Evolutionary conservation across 2,888 invertebrate species (phyloP).

Genomic region (Sinopyrophorus schimmeli): DNA sequence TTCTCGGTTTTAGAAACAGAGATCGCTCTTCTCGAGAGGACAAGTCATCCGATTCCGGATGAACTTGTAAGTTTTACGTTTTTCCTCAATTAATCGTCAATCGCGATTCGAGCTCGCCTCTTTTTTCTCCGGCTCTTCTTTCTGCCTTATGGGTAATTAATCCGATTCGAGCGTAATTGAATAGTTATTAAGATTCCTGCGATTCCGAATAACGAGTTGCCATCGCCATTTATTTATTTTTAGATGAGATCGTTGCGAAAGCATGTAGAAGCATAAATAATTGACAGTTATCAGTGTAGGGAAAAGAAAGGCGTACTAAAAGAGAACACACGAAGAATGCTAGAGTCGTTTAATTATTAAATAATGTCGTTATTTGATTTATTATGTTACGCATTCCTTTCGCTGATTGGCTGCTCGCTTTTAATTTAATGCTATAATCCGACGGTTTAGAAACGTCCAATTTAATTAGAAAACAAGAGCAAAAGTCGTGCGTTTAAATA

Average conservation of each 20-base stretch:
- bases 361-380: slow-evolving; percentile 7
- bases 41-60: not conserved
- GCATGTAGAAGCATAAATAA: slow-evolving; percentile 14
- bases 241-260: no score
- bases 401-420: no score
- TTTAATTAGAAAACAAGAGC: no score
- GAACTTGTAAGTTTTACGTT: no score
- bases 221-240: slow-evolving; percentile 6
- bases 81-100: no score
- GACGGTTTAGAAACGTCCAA: no score
- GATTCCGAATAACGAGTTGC: slow-evolving; percentile 6
- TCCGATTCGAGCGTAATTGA: slow-evolving; percentile 5
- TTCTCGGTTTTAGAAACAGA: slow-evolving; percentile 16
- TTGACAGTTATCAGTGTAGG: slow-evolving; percentile 7
- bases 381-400: no score
- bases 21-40: not conserved
- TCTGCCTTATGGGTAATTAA: not conserved
- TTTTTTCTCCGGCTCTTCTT: not conserved
- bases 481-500: no score
- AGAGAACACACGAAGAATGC: slow-evolving; percentile 1
- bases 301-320: slow-evolving; percentile 6
- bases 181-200: slow-evolving; percentile 3
- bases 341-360: slow-evolving; percentile 5
- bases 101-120: no score
- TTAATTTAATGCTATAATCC: no score